Conservation (phyloP, 1,140 invertebrate species). For the Berghia stephanieae region DNA sequence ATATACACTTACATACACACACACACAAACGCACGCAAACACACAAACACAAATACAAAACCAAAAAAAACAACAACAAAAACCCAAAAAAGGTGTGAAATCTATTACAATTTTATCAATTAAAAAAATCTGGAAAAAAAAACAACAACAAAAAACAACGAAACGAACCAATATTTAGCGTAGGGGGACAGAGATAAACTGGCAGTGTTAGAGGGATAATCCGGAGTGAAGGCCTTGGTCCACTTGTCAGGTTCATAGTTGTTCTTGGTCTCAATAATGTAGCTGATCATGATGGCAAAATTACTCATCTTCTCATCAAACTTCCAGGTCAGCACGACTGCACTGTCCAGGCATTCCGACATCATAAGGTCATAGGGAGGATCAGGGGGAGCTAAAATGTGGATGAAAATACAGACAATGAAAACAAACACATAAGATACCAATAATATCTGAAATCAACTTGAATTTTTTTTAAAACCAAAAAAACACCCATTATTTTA, state of each 20-base stretch:
- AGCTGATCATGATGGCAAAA: constrained; percentile 88
- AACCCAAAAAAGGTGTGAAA: background rate
- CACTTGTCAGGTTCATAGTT: constrained; percentile 91
- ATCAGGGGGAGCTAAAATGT: constrained; percentile 86
- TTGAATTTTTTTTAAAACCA: too few relatives aligned
- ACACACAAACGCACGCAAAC: background rate
- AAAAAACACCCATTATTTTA: too few relatives aligned
- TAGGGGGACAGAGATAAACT: constrained; percentile 34
- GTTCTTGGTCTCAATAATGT: constrained; percentile 92
- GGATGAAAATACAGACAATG: constrained; percentile 21
- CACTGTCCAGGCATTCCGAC: constrained; percentile 65
- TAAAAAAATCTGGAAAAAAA: background rate
- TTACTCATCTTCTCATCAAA: constrained; percentile 86
- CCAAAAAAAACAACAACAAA: background rate
- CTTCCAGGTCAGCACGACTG: constrained; percentile 77
- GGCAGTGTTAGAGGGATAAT: constrained; percentile 14
- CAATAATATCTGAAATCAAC: too few relatives aligned
- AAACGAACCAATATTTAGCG: constrained; percentile 36
- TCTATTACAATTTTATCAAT: background rate
- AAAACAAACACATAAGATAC: too few relatives aligned
- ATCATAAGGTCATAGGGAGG: constrained; percentile 75
- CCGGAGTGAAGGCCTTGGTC: constrained; percentile 58
- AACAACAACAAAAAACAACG: constrained; percentile 8
- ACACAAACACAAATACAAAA: background rate
- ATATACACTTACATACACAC: background rate